Base-by-base conservation (phyloP, 1,140 invertebrate species). In the Anastrepha obliqua region DNA sequence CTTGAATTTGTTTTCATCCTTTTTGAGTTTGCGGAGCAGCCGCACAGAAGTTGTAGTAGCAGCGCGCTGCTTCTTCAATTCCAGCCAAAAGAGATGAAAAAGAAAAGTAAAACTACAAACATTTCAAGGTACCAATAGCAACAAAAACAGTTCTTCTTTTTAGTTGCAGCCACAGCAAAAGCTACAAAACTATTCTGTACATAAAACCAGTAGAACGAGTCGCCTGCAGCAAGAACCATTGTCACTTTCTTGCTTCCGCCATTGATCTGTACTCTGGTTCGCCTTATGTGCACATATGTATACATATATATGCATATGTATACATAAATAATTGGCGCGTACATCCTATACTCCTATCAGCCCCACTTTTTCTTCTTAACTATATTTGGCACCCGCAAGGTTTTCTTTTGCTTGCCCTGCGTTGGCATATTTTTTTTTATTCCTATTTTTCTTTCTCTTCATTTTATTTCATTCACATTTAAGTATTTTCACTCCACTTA, bases 11-110 rank as follows among this genome's bases (percentile, higher is more conserved):
- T 58, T 81, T 81, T 55, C 6, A 81, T 81, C 74, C 74, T 55
- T 58, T 81, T 81, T 55, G 47, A 51, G 74, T 81, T 55, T 51
- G 44, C 8, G 74, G 44, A 81, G 74, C 74, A 81, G 74, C 74
- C 44, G 47, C 74, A 81, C 47, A 81, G 74, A 81, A 81, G 74
- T 20, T 17, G 74, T 29, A 81, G 74, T 47, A 81, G 74, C 47
- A 58, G 74, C 44, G 47, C 44, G 3, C 42, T 29, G n/a, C 74
- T 55, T 51, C 74, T 81, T 81, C 44, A 81, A 55, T 9, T 55
- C 11, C 9, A 55, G 9, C 47, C 3, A 55, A 11, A n/a, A 51
- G 13, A 51, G 51, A 78, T 2, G 8, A 47, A 78, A 78, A 15
- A n/a, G 29, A 44, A 13, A 47, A 51, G 44, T 5, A 81, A 20